Conservation (phyloP, 2,888 invertebrate genomes). For the Diaphora mendica region DNA sequence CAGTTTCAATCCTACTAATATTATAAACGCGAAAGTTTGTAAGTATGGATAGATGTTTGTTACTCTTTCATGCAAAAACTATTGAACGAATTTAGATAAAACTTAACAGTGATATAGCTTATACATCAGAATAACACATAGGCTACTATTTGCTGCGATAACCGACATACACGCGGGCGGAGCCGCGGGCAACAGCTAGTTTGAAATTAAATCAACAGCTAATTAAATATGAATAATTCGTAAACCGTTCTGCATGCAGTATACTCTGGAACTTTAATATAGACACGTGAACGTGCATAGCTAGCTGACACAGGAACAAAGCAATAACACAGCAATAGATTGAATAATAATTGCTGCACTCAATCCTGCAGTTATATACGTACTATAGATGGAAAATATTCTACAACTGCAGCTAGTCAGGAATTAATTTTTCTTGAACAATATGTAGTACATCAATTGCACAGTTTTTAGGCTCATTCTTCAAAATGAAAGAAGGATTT, state of each 20-base stretch:
- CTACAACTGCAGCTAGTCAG: conserved; percentile 22
- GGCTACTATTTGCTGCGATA: too few species aligned
- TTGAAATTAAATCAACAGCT: too few species aligned
- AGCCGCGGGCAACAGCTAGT: too few species aligned
- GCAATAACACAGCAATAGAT: conserved; percentile 58
- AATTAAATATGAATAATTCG: too few species aligned
- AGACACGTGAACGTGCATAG: conserved; percentile 19
- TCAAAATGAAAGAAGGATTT: neutral
- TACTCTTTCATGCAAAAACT: too few species aligned
- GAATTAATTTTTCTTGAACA: conserved; percentile 4
- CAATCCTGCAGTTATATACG: conserved; percentile 31
- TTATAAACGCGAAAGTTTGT: too few species aligned
- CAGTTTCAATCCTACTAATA: too few species aligned
- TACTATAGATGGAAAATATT: conserved; percentile 41
- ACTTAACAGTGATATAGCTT: too few species aligned
- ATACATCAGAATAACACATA: too few species aligned
- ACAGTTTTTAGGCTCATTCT: neutral
- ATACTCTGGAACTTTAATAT: neutral
- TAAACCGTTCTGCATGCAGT: neutral
- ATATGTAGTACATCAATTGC: neutral
- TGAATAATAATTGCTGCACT: conserved; percentile 54
- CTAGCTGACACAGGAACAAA: conserved; percentile 56
- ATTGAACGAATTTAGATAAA: too few species aligned
- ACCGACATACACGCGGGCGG: too few species aligned
- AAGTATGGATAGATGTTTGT: too few species aligned